phyloP scores from a whole-genome alignment of 2,797 vertebrate genomes.

The Liparis tanakae region DNA sequence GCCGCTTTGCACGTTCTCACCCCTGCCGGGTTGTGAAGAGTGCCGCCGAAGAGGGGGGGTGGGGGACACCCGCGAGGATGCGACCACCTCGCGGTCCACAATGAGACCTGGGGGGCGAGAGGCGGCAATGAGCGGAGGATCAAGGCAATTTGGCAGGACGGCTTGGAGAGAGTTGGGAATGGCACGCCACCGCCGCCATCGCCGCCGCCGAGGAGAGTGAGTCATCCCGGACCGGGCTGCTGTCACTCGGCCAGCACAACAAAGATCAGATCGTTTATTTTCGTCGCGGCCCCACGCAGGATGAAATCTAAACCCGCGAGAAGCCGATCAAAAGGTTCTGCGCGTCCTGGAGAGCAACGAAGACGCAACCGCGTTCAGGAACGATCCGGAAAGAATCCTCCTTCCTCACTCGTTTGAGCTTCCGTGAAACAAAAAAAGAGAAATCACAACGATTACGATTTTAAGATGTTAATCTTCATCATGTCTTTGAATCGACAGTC shows the following conservation, averaged over 20 bases:
- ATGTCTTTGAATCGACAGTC: not conserved
- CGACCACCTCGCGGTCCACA: conserved; percentile 62
- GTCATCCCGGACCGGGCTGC: conserved; percentile 71
- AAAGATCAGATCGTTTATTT: conserved; percentile 77
- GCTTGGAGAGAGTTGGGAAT: conserved; percentile 70
- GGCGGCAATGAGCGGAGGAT: conserved; percentile 65
- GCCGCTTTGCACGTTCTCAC: conserved; percentile 83
- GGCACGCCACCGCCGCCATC: conserved; percentile 60
- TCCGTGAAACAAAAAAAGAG: no score
- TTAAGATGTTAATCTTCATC: not conserved
- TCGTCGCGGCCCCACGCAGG: conserved; percentile 65
- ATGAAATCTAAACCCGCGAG: conserved; percentile 68
- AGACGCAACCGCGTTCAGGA: conserved; percentile 59
- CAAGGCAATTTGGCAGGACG: conserved; percentile 73
- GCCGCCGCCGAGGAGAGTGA: conserved; percentile 65
- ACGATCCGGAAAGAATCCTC: conserved; percentile 43
- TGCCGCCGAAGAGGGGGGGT: conserved; percentile 26
- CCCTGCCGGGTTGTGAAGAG: conserved; percentile 74
- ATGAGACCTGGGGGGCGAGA: conserved; percentile 51
- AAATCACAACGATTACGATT: not conserved
- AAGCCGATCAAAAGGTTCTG: conserved; percentile 71
- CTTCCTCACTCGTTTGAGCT: not conserved
- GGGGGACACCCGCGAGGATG: conserved; percentile 55
- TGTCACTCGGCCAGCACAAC: conserved; percentile 76
- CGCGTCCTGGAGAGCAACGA: conserved; percentile 63